Base-by-base conservation (phyloP, 2,797 vertebrate genomes). In the Oryzias sinensis region DNA sequence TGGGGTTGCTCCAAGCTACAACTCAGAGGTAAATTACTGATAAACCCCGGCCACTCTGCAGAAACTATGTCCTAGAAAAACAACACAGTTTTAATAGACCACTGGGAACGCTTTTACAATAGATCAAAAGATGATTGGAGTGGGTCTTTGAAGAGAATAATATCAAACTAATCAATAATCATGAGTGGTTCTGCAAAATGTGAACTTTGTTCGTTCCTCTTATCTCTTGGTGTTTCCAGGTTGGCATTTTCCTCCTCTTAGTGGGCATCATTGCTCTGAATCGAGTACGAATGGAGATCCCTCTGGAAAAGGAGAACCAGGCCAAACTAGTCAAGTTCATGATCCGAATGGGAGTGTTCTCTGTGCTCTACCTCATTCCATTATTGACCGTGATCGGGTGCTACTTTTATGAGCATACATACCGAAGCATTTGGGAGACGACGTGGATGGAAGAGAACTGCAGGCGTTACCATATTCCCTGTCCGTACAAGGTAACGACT, bases 311-410 rank as follows among this genome's bases (percentile, higher is more conserved):
- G 81, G 96, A 98, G 88, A 98, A 99, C 87, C 97, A 97, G 90
- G 95, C 96, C 91, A 99, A 99, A 83, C 87, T 99, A 52, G 95
- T 98, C 80, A 99, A 99, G 88, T 99, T 99, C 90, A 99, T 99
- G 97, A 99, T 99, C 88, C 94, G 97, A 37, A 98, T 99, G 56
- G 97, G 94, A 4, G 96, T 98, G 42, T 99, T 99, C 91, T 98
- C 97, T 3, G 93, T 96, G 42, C 93, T 99, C 40, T 98, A 99
- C 83, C 93, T 99, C 16, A 94, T 93, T 48, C 97, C 97, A 0
- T 89, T 98, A 71, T 84, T 98, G 81, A 94, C 96, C n/a, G 95
- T 99, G 45, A 94, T 99, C 56, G 96, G 95, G 27, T 98, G 97
- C 89, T 96, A 98, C 84, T 90, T 99, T 70, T 98, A 99, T 43